Evolutionary conservation across 2,888 invertebrate species (phyloP).

Genomic region (Melolontha melolontha): DNA sequence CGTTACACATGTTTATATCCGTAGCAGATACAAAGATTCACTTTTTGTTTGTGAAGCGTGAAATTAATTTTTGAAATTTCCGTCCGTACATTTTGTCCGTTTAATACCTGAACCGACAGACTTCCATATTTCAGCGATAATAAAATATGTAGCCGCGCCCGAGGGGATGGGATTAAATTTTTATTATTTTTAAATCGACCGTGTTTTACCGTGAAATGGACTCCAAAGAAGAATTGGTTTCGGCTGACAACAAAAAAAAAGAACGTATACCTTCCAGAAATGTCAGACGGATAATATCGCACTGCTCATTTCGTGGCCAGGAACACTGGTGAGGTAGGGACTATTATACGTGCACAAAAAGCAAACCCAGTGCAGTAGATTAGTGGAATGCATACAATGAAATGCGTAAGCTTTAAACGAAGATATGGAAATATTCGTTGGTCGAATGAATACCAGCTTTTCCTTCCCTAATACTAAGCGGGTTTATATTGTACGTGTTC

Average conservation of each 20-base stretch:
- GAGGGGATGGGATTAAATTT: conserved; percentile 47
- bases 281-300: conserved; percentile 51
- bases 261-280: conserved; percentile 41
- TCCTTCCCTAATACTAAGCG: no score
- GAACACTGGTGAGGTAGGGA: conserved; percentile 39
- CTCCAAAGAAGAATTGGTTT: conserved; percentile 47
- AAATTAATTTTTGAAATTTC: conserved; percentile 36
- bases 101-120: conserved; percentile 29
- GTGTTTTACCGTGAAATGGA: conserved; percentile 50
- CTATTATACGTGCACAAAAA: not conserved
- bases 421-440: conserved; percentile 50
- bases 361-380: conserved; percentile 46
- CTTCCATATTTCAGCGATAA: conserved; percentile 25
- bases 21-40: conserved; percentile 5
- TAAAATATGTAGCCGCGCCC: conserved; percentile 36
- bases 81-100: conserved; percentile 19
- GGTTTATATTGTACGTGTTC: no score
- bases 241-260: conserved; percentile 47
- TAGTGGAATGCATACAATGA: conserved; percentile 47
- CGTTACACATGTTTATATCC: not conserved
- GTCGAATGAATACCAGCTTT: conserved; percentile 40
- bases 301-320: conserved; percentile 50
- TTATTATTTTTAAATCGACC: conserved; percentile 50
- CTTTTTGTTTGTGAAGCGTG: conserved; percentile 24
- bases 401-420: conserved; percentile 43